phyloP scores from a whole-genome alignment of 2,888 invertebrate genomes.

The Trypoxylon attenuatum region DNA sequence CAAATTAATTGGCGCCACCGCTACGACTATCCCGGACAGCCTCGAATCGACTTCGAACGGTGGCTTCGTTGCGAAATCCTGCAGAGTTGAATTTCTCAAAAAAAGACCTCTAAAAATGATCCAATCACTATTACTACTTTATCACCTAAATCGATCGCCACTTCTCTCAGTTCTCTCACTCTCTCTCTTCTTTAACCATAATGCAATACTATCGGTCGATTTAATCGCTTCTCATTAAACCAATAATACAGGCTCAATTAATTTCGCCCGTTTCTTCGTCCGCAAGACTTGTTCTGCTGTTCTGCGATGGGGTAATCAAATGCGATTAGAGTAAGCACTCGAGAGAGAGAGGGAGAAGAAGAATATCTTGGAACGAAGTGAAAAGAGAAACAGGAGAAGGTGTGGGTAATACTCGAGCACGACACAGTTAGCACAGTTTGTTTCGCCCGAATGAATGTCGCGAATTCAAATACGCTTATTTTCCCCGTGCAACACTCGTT shows the following conservation, averaged over 20 bases:
- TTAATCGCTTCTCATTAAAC: background rate
- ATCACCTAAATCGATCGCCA: too few species aligned
- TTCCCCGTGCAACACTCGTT: background rate
- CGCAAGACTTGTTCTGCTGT: background rate
- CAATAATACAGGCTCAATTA: background rate
- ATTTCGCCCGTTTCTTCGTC: background rate
- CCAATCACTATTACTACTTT: too few species aligned
- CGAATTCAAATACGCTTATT: background rate
- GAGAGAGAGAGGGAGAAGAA: background rate
- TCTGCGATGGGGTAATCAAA: background rate
- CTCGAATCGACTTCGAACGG: too few species aligned
- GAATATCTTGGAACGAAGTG: too few species aligned
- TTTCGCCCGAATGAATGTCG: background rate
- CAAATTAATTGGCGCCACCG: slow-evolving; percentile 52
- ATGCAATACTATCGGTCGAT: too few species aligned
- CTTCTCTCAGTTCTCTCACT: too few species aligned
- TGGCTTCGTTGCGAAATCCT: slow-evolving; percentile 34
- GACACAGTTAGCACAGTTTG: background rate
- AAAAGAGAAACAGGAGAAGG: too few species aligned
- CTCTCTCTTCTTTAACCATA: too few species aligned
- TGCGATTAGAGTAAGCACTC: background rate
- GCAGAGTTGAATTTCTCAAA: slow-evolving; percentile 22
- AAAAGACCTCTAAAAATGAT: too few species aligned
- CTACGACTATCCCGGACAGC: background rate
- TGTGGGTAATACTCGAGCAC: background rate